phyloP scores from a whole-genome alignment of 92 coral and sea anemone species.

The Pocillopora meandrina region DNA sequence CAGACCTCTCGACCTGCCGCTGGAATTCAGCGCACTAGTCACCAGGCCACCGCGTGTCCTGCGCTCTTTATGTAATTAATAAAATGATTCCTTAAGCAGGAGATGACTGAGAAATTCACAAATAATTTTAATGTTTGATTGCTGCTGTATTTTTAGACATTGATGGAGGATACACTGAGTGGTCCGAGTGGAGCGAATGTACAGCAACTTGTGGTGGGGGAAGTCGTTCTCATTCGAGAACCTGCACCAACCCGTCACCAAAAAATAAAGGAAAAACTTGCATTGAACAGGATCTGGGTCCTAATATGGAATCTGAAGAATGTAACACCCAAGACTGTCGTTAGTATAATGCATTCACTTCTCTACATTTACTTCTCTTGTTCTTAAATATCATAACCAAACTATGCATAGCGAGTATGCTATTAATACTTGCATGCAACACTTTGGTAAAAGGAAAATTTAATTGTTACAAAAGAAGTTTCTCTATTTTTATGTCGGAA shows the following conservation, averaged over 20 bases:
- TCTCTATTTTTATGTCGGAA: too few relatives aligned
- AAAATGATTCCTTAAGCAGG: too few relatives aligned
- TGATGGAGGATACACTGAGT: not conserved
- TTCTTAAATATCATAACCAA: not conserved
- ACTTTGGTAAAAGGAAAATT: too few relatives aligned
- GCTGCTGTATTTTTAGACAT: constrained; percentile 21
- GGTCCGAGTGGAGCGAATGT: constrained; percentile 21
- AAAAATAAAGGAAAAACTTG: constrained; percentile 1
- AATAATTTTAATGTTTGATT: too few relatives aligned
- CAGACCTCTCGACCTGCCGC: too few relatives aligned
- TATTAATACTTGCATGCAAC: too few relatives aligned
- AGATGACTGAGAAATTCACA: too few relatives aligned
- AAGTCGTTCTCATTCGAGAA: constrained; percentile 58
- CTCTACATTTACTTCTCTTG: not conserved
- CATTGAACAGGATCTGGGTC: constrained; percentile 10
- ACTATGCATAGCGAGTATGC: too few relatives aligned
- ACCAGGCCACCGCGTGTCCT: too few relatives aligned
- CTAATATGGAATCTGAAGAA: not conserved
- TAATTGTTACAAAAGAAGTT: too few relatives aligned
- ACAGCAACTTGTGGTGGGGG: constrained; percentile 86
- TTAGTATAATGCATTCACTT: not conserved
- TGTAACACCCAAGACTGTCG: constrained; percentile 23
- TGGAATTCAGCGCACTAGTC: too few relatives aligned
- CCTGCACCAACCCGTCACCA: constrained; percentile 85
- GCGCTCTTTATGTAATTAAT: too few relatives aligned